Conservation (phyloP, 2,888 invertebrate genomes). For the Alcis repandata region DNA sequence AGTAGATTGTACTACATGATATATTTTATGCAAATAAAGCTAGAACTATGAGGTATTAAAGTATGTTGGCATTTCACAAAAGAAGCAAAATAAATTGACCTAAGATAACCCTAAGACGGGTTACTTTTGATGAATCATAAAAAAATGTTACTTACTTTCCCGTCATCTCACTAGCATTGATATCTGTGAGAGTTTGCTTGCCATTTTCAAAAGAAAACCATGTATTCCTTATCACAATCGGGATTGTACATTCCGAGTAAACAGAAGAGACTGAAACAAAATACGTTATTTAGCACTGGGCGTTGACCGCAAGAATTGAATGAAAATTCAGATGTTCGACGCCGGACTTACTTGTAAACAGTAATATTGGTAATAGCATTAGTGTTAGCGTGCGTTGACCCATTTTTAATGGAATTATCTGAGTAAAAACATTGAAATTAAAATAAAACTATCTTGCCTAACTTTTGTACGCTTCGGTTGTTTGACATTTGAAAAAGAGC, state of each 20-base stretch:
- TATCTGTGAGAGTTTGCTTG: constrained; percentile 92
- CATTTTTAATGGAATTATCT: constrained; percentile 51
- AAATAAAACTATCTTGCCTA: background rate
- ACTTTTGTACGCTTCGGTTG: background rate
- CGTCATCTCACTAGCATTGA: constrained; percentile 93
- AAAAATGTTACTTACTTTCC: constrained; percentile 71
- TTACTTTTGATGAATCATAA: constrained; percentile 20
- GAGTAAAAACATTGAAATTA: constrained; percentile 44
- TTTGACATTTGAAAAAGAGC: background rate
- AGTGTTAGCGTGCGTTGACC: constrained; percentile 45
- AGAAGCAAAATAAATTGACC: too few species aligned
- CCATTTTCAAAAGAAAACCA: constrained; percentile 98
- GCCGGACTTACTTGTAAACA: constrained; percentile 56
- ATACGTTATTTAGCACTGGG: constrained; percentile 59
- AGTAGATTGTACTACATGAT: background rate
- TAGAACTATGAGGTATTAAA: background rate
- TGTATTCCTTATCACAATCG: constrained; percentile 92
- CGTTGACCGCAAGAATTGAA: constrained; percentile 64
- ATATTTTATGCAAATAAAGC: too few species aligned
- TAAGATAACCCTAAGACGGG: too few species aligned
- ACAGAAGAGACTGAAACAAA: constrained; percentile 63
- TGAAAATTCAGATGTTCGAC: constrained; percentile 36
- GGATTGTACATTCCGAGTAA: constrained; percentile 89
- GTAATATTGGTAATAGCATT: constrained; percentile 49
- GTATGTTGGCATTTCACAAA: background rate